A percentile compares a stretch with the other conserved stretches of the same genome.
phyloP scores from a whole-genome alignment of 2,888 invertebrate species.

The Elmis aenea region DNA sequence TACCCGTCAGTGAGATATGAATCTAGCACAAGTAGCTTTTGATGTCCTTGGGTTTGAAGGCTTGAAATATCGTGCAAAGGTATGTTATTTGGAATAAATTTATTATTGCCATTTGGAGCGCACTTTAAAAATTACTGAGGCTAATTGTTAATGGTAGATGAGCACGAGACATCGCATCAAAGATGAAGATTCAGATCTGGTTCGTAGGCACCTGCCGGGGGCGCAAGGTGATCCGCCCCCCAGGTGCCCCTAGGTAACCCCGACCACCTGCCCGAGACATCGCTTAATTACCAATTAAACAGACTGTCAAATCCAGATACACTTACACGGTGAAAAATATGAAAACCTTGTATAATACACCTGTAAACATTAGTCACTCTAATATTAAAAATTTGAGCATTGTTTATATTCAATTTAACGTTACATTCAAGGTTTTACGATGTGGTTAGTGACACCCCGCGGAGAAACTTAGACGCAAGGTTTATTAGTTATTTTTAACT shows the following conservation, averaged over 20 bases:
- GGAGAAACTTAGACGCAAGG: constrained; percentile 14
- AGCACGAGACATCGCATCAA: constrained; percentile 20
- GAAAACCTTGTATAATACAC: constrained; percentile 21
- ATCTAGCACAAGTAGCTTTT: too few species aligned
- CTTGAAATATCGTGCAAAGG: too few species aligned
- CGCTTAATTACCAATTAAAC: constrained; percentile 29
- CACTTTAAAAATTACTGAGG: too few species aligned
- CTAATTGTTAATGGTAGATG: constrained; percentile 10
- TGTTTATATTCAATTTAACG: constrained; percentile 15
- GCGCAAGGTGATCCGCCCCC: constrained; percentile 29
- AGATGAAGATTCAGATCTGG: constrained; percentile 24
- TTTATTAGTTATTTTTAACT: constrained; percentile 15
- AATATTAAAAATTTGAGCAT: constrained; percentile 10
- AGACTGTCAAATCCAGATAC: constrained; percentile 27
- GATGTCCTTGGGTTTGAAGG: too few species aligned
- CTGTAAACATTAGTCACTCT: constrained; percentile 22
- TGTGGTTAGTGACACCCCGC: constrained; percentile 19
- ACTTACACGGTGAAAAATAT: constrained; percentile 21
- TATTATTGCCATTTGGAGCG: too few species aligned
- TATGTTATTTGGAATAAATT: too few species aligned
- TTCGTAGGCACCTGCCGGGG: constrained; percentile 26
- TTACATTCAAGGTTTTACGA: constrained; percentile 15
- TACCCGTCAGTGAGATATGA: too few species aligned
- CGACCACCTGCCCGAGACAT: constrained; percentile 25
- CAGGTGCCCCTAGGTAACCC: constrained; percentile 26